phyloP scores from a whole-genome alignment of 2,888 invertebrate species.

The Alsophila aescularia region DNA sequence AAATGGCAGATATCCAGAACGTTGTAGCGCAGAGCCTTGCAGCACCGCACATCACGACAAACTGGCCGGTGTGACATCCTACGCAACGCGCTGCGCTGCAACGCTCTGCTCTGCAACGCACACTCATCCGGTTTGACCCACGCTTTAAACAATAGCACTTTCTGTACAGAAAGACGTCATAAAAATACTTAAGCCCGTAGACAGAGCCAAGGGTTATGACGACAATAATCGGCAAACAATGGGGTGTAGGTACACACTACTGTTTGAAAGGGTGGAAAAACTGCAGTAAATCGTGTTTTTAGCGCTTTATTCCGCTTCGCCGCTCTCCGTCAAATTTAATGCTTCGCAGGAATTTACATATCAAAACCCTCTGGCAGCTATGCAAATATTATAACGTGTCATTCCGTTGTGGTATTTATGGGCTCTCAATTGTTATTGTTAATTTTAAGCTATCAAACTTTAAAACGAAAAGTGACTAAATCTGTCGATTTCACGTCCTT shows the following conservation, averaged over 20 bases:
- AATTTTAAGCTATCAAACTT: neutral
- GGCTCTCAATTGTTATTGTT: neutral
- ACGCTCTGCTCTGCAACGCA: too few species aligned
- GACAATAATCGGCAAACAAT: slow-evolving; percentile 52
- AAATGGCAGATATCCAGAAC: too few species aligned
- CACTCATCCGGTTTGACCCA: too few species aligned
- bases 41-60: too few species aligned
- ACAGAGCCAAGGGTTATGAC: slow-evolving; percentile 34
- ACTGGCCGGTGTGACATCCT: too few species aligned
- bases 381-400: slow-evolving; percentile 38
- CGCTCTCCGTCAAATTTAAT: slow-evolving; percentile 57
- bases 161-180: slow-evolving; percentile 19
- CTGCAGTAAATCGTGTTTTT: slow-evolving; percentile 79
- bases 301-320: slow-evolving; percentile 67
- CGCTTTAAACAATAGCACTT: too few species aligned
- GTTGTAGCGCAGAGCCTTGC: too few species aligned
- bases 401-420: neutral
- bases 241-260: slow-evolving; percentile 40
- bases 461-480: too few species aligned
- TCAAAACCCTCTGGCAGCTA: slow-evolving; percentile 38
- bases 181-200: too few species aligned
- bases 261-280: slow-evolving; percentile 62
- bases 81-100: too few species aligned
- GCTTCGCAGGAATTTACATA: too few species aligned
- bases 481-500: too few species aligned